Percentiles rank a stretch among this genome's conserved stretches.
These are phyloP conservation scores for Cyphomyrus discorhynchus DNA, from an alignment of 2,113 vertebrate species.

Conservation along the genomic window DNA sequence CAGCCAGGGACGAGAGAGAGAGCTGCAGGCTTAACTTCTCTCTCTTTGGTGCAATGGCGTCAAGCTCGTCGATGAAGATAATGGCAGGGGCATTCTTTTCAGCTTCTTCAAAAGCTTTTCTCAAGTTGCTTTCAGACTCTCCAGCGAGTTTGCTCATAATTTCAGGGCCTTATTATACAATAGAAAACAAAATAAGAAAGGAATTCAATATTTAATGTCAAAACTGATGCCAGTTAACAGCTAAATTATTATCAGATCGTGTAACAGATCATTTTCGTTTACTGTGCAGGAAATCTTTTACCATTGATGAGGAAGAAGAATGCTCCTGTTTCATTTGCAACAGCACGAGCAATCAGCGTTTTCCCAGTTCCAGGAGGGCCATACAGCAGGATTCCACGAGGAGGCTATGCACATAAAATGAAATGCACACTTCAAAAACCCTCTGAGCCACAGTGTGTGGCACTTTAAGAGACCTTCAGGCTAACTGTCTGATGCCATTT, in stretches of 20 bases:
- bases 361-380: conserved; percentile 97
- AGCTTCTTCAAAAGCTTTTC: conserved; percentile 97
- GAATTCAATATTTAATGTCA: background rate
- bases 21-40: conserved; percentile 75
- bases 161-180: conserved; percentile 72
- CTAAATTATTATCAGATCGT: background rate
- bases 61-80: conserved; percentile 97
- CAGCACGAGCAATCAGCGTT: conserved; percentile 93
- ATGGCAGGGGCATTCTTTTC: conserved; percentile 98
- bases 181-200: background rate
- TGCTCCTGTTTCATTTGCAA: conserved; percentile 94
- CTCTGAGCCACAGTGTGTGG: background rate
- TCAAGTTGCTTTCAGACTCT: conserved; percentile 94
- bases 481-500: background rate
- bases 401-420: conserved; percentile 66
- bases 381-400: conserved; percentile 91
- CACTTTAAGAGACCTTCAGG: background rate
- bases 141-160: conserved; percentile 98
- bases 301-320: conserved; percentile 98
- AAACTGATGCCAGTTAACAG: background rate
- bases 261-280: background rate
- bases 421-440: background rate
- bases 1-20: background rate
- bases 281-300: conserved; percentile 39
- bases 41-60: conserved; percentile 96